Base-by-base conservation (phyloP, 2,797 vertebrate species). In the Bradypodion ventrale region DNA sequence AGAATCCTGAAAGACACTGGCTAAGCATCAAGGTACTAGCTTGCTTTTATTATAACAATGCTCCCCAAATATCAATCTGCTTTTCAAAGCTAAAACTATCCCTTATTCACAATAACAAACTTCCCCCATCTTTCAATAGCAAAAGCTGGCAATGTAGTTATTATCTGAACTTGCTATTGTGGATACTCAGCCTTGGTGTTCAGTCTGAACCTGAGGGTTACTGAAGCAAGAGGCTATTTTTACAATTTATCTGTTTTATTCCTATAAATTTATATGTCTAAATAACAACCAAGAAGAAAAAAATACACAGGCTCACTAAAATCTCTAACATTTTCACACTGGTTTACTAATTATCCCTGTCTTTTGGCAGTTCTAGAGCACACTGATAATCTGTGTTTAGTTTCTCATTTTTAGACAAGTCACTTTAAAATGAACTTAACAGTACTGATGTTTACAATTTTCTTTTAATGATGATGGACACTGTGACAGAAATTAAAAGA, bases 381-480 rank as follows among this genome's bases (percentile, higher is more conserved):
- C n/a, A 75, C 78, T 68, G 87, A 46, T 84, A 75, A 89, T 91
- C 86, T 78, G 25, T 78, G 83, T 79, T 93, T 88, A 70, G 76
- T 87, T 90, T 29, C 87, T 82, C 79, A 75, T 56, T 82, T 90
- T 85, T 75, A 85, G 87, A 89, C 88, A 85, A 88, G 86, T 91
- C 87, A 84, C 77, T 88, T 80, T 66, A 73, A 40, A 74, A 92
- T 93, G 80, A 89, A 88, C 84, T 89, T 82, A 66, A 2, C 1
- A 42, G 90, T 81, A 85, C 35, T 84, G 84, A 21, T 82, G 56
- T 84, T 87, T 68, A 87, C 27, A 7, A 80, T 63, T 86, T 90
- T 80, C 42, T 62, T 37, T 86, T 90, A 92, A 92, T 89, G 87
- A 85, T 80, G 70, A 74, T 89, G 85, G 90, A 91, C 88, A 90